These are phyloP conservation scores for Podarcis raffonei DNA, from an alignment of 2,113 vertebrate genomes.

Conservation along the genomic window DNA sequence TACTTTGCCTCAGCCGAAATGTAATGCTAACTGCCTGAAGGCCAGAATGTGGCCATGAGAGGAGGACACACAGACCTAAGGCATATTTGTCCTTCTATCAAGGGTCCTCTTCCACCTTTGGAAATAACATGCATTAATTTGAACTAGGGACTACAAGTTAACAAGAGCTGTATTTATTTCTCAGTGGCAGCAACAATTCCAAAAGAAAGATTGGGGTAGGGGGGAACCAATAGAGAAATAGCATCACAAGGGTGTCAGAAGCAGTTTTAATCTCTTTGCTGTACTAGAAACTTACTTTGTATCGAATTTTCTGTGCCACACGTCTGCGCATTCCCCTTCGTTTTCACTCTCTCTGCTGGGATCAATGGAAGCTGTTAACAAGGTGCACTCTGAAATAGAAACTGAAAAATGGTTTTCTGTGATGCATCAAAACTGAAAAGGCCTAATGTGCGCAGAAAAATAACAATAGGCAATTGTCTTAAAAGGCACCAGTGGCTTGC, in stretches of 20 bases:
- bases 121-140: neutral
- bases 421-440: neutral
- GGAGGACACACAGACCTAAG: neutral
- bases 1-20: neutral
- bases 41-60: neutral
- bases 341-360: constrained; percentile 11
- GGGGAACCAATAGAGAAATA: constrained; percentile 2
- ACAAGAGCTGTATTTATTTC: constrained; percentile 1
- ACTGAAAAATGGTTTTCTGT: too few species aligned
- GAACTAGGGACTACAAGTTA: neutral
- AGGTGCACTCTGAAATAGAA: constrained; percentile 23
- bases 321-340: neutral
- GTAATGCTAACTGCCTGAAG: neutral
- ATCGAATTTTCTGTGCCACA: constrained; percentile 45
- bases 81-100: neutral
- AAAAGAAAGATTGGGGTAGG: neutral
- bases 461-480: constrained; percentile 7
- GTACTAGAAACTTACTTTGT: constrained; percentile 34
- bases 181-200: neutral
- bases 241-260: constrained; percentile 22
- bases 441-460: neutral
- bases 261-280: neutral
- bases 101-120: neutral
- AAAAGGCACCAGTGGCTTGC: constrained; percentile 16
- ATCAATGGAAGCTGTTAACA: constrained; percentile 51